phyloP scores from a whole-genome alignment of 2,113 vertebrate species.

The Eleginops maclovinus region DNA sequence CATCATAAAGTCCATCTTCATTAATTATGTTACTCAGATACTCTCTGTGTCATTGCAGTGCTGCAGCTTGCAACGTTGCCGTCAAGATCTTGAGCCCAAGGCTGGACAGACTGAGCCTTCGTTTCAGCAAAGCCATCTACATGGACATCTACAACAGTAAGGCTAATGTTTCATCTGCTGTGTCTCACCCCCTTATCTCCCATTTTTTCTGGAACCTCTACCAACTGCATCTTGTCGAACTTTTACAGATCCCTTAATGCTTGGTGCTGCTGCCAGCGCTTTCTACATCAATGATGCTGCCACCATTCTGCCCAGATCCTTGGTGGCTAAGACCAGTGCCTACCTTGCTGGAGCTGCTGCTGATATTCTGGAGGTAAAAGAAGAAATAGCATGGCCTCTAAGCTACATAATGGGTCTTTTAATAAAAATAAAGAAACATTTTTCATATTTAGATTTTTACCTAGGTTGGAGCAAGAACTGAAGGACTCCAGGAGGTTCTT shows the following conservation, averaged over 20 bases:
- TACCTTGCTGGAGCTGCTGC: slow-evolving; percentile 83
- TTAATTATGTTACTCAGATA: not conserved
- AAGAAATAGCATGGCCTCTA: not conserved
- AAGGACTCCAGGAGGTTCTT: slow-evolving; percentile 87
- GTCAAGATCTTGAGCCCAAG: slow-evolving; percentile 85
- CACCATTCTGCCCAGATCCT: slow-evolving; percentile 83
- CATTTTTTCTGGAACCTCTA: not conserved
- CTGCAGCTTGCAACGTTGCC: slow-evolving; percentile 87
- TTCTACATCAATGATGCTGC: slow-evolving; percentile 86
- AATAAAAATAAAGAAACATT: too few species aligned
- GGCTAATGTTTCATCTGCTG: slow-evolving; percentile 22
- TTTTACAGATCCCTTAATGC: slow-evolving; percentile 82
- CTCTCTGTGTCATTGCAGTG: slow-evolving; percentile 77
- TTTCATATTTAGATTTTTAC: not conserved
- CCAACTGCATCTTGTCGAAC: slow-evolving; percentile 3
- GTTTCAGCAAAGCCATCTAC: slow-evolving; percentile 83
- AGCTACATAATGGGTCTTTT: too few species aligned
- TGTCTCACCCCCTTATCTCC: slow-evolving; percentile 1
- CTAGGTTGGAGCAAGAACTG: slow-evolving; percentile 83
- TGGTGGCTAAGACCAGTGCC: slow-evolving; percentile 84
- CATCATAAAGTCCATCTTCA: not conserved
- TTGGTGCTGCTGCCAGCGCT: slow-evolving; percentile 84
- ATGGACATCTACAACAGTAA: slow-evolving; percentile 82
- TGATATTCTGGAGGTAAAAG: slow-evolving; percentile 87
- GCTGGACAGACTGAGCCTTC: slow-evolving; percentile 81